Evolutionary conservation across 2,888 invertebrate species (phyloP).

Genomic region (Protonemura montana): DNA sequence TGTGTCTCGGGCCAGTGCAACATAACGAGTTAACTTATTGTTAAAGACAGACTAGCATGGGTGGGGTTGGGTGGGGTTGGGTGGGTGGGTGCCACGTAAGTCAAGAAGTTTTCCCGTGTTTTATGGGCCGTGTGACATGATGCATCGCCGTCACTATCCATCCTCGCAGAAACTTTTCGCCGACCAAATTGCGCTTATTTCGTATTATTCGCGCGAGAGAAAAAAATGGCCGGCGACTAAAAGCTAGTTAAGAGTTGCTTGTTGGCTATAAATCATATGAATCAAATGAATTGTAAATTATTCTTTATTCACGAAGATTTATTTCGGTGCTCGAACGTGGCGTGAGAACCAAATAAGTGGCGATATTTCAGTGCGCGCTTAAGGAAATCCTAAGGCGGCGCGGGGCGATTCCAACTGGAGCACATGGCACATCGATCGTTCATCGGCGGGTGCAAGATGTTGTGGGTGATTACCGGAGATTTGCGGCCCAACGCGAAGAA

Average conservation of each 20-base stretch:
- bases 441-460: background rate
- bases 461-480: background rate
- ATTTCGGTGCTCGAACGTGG: background rate
- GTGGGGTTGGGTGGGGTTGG: too few relatives aligned
- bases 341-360: background rate
- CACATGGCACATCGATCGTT: background rate
- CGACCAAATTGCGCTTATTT: background rate
- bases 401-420: background rate
- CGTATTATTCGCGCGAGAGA: background rate
- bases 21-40: background rate
- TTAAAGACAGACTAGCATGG: background rate
- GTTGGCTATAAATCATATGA: slow-evolving; percentile 5
- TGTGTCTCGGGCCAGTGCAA: background rate
- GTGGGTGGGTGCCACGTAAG: background rate
- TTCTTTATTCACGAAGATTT: background rate
- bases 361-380: background rate
- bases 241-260: slow-evolving; percentile 12
- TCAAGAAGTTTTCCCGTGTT: slow-evolving; percentile 27
- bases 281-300: slow-evolving; percentile 12
- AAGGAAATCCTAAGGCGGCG: too few relatives aligned
- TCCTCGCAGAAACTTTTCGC: background rate
- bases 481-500: background rate
- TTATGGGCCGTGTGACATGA: slow-evolving; percentile 28
- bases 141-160: slow-evolving; percentile 26
- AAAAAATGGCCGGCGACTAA: background rate